A percentile compares a stretch with the other conserved stretches of the same genome.
These are phyloP conservation scores for Philereme vetulata DNA, from an alignment of 2,888 invertebrate species.

Conservation along the genomic window DNA sequence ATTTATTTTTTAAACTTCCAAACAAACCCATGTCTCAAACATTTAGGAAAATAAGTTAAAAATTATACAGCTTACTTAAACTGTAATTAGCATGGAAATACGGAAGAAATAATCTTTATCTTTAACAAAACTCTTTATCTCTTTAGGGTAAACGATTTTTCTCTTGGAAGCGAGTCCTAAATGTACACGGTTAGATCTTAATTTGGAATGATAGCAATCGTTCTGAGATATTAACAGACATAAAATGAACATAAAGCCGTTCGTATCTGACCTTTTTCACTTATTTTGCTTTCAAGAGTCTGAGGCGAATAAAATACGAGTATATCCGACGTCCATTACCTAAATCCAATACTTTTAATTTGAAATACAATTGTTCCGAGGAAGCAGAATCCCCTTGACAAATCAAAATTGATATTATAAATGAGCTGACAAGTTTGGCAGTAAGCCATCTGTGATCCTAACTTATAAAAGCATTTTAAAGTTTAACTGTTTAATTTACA, in stretches of 20 bases:
- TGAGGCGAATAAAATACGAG: conserved; percentile 10
- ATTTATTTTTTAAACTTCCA: conserved; percentile 12
- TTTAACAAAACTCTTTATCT: conserved; percentile 34
- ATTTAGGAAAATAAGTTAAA: conserved; percentile 32
- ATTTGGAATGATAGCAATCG: conserved; percentile 32
- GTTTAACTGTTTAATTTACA: conserved; percentile 4
- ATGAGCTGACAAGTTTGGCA: conserved; percentile 13
- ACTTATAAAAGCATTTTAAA: neutral
- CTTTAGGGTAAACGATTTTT: conserved; percentile 40
- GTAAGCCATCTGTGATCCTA: conserved; percentile 11
- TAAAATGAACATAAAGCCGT: conserved; percentile 41
- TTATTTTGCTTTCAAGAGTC: conserved; percentile 21
- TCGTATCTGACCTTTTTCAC: conserved; percentile 25
- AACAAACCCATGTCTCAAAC: conserved; percentile 22
- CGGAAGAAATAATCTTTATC: conserved; percentile 27
- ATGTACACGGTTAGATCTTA: conserved; percentile 39
- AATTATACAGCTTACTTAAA: conserved; percentile 39
- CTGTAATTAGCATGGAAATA: conserved; percentile 33
- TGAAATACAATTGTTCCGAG: neutral
- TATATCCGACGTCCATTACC: conserved; percentile 21
- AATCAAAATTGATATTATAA: conserved; percentile 17
- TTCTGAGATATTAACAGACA: conserved; percentile 43
- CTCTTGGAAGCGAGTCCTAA: conserved; percentile 39
- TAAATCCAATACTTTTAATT: conserved; percentile 7
- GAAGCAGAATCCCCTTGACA: conserved; percentile 1